A percentile compares a stretch with the other conserved stretches of the same genome.
Conservation (phyloP, 2,888 invertebrate genomes). For the Metellina segmentata region DNA sequence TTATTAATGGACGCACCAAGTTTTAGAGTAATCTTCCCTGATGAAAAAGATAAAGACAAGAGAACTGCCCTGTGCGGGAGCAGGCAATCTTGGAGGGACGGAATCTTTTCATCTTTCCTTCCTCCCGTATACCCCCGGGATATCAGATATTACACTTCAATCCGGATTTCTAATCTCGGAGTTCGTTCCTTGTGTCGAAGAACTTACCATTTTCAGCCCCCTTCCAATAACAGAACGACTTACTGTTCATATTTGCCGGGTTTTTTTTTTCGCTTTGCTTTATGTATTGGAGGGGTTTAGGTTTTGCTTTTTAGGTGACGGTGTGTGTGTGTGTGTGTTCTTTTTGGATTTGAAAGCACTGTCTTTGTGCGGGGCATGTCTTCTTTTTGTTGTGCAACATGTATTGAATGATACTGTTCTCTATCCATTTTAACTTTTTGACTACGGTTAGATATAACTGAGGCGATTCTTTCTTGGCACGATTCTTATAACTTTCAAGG, state of each 20-base stretch:
- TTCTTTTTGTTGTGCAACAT: too few species aligned
- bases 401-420: too few species aligned
- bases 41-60: slow-evolving; percentile 58
- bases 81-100: slow-evolving; percentile 27
- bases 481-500: too few species aligned
- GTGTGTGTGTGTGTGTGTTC: too few species aligned
- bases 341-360: too few species aligned
- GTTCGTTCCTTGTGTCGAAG: neutral
- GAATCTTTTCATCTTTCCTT: slow-evolving; percentile 48
- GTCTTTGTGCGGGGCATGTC: too few species aligned
- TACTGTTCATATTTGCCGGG: slow-evolving; percentile 4
- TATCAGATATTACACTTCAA: slow-evolving; percentile 47
- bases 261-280: neutral
- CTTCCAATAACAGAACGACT: neutral
- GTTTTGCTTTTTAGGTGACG: too few species aligned
- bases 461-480: too few species aligned
- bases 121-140: slow-evolving; percentile 14
- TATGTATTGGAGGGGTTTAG: neutral
- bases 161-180: slow-evolving; percentile 57
- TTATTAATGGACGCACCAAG: slow-evolving; percentile 50
- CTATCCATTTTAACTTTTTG: too few species aligned
- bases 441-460: too few species aligned
- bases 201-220: neutral
- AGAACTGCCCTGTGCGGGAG: slow-evolving; percentile 3
- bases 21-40: slow-evolving; percentile 58